These are phyloP conservation scores for Lampris incognitus DNA, from an alignment of 2,113 vertebrate genomes.

Conservation along the genomic window DNA sequence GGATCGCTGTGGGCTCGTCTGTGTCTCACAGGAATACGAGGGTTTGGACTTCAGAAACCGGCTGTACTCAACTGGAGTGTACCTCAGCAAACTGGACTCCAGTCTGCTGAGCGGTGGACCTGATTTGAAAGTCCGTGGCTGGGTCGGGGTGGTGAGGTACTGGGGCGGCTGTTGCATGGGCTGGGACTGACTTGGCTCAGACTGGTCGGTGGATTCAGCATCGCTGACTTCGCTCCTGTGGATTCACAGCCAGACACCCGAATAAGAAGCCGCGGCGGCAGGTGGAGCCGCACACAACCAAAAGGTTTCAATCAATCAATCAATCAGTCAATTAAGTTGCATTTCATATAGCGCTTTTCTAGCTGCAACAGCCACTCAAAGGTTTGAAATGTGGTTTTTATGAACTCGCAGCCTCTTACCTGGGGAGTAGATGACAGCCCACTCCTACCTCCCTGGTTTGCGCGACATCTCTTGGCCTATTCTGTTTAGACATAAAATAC, in stretches of 20 bases:
- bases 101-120: slow-evolving; percentile 74
- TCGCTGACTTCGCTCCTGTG: slow-evolving; percentile 65
- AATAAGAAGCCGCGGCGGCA: slow-evolving; percentile 36
- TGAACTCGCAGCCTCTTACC: slow-evolving; percentile 79
- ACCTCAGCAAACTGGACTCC: slow-evolving; percentile 78
- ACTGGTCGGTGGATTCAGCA: slow-evolving; percentile 43
- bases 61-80: slow-evolving; percentile 79
- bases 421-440: slow-evolving; percentile 87
- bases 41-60: slow-evolving; percentile 58
- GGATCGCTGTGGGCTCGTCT: slow-evolving; percentile 20
- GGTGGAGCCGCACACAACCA: slow-evolving; percentile 9
- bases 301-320: background rate
- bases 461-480: slow-evolving; percentile 54
- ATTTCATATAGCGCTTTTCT: too few species aligned
- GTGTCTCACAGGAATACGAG: background rate
- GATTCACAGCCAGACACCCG: slow-evolving; percentile 59
- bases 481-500: slow-evolving; percentile 90
- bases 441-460: slow-evolving; percentile 90
- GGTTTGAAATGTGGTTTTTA: background rate
- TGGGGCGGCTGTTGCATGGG: slow-evolving; percentile 18
- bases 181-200: slow-evolving; percentile 30
- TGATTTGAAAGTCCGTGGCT: slow-evolving; percentile 38
- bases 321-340: too few species aligned
- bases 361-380: background rate
- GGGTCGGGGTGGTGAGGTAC: slow-evolving; percentile 33